Evolutionary conservation across 2,797 vertebrate genomes (phyloP), one percentile per base, ranked within the genome.

Genomic region (Phrynocephalus guinanensis): DNA sequence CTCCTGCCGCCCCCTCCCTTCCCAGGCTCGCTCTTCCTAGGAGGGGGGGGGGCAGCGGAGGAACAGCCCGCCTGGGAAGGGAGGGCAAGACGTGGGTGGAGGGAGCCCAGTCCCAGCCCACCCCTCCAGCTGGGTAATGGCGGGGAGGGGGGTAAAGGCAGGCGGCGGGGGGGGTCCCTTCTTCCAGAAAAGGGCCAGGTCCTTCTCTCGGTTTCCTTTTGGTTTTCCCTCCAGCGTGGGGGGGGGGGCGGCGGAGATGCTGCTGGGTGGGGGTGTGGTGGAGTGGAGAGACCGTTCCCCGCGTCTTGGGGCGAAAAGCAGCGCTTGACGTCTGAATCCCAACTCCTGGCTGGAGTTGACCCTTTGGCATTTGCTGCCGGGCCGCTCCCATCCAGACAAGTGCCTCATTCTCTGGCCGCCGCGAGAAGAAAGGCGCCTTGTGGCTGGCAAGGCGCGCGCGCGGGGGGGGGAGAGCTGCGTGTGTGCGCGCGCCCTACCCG

Each of bases 381-480:
- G 50, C 52, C 70, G 0, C 77, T 26, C 82, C 67, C 70, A 15
- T 56, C 30, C 78, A 7, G 71, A 88, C 87, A 88, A 88, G 60
- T 5, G 30, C 4, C 63, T 81, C 83, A 70, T 88, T 88, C 87
- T 88, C 78, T 30, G 78, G 48, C 78, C 16, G 60, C 48, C 5
- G 0, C 6, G 71, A 77, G 83, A 88, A 88, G 87, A 88, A 88
- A 88, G 78, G 56, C 70, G 79, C 83, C 83, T 88, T 88, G 87
- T 88, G 44, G 75, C 81, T 30, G 66, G 67, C 60, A 30, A 84
- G 60, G 70, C 68, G 24, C 48, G 33, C 50, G n/a, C n/a, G n/a
- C n/a, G n/a, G n/a, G n/a, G n/a, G 18, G 3, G 60, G 9, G 56
- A 16, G 7, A 16, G 56, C 15, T 60, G 56, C 9, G 15, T 60